Conservation (phyloP, 30 jellyfish, hydroid and myxozoan species). For the Aurelia sp. region DNA sequence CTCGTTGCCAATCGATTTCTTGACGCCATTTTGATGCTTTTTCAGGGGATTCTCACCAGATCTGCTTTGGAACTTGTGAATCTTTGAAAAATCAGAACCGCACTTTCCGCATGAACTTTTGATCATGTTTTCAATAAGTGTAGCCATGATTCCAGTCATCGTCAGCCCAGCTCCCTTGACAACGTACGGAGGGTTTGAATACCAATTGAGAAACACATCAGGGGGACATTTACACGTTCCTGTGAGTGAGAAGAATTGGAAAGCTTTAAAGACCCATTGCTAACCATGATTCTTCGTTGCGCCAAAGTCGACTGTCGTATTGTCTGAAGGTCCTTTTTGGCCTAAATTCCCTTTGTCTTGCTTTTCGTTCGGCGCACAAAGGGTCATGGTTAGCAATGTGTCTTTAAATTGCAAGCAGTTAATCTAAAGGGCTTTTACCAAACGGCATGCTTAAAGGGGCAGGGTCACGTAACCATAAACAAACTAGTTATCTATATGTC, state of each 20-base stretch:
- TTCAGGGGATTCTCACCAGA: slow-evolving; percentile 75
- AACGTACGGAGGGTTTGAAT: slow-evolving; percentile 55
- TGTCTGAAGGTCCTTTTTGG: too few relatives aligned
- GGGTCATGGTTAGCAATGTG: too few relatives aligned
- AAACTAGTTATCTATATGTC: too few relatives aligned
- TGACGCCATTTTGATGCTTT: slow-evolving; percentile 34
- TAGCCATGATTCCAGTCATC: slow-evolving; percentile 46
- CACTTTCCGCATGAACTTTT: slow-evolving; percentile 63
- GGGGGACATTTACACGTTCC: slow-evolving; percentile 84
- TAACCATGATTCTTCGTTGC: too few relatives aligned
- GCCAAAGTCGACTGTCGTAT: too few relatives aligned
- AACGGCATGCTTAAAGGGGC: too few relatives aligned
- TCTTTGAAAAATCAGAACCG: background rate
- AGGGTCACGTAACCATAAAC: too few relatives aligned
- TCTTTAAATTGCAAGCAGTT: too few relatives aligned
- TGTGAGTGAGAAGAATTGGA: background rate
- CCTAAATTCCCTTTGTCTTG: too few relatives aligned
- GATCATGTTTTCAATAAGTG: slow-evolving; percentile 31
- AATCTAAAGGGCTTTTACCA: too few relatives aligned
- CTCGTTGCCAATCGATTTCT: slow-evolving; percentile 51
- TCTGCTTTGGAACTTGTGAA: slow-evolving; percentile 18
- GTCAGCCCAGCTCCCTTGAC: background rate
- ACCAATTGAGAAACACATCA: slow-evolving; percentile 54
- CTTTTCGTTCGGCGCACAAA: too few relatives aligned
- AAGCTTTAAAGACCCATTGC: too few relatives aligned